Percentiles rank a stretch among this genome's conserved stretches.
Conservation (phyloP, 2,797 vertebrate species). For the Catamblyrhynchus diadema region DNA sequence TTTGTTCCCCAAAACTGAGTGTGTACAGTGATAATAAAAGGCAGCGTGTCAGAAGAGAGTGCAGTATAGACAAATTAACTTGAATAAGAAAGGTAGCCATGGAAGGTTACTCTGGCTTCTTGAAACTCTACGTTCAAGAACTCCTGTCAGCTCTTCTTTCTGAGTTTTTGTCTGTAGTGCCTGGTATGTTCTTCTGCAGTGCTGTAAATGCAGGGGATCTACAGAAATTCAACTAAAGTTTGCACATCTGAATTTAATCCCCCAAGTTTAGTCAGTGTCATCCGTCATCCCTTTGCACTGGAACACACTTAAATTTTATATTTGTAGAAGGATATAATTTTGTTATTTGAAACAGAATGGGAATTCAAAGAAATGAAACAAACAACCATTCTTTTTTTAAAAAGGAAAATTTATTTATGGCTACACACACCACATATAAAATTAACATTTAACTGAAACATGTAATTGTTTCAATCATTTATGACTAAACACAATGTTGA, state of each 20-base stretch:
- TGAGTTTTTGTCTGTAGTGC: neutral
- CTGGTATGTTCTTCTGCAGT: neutral
- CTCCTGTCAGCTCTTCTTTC: neutral
- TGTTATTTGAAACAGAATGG: neutral
- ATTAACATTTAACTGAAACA: constrained; percentile 52
- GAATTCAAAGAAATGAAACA: neutral
- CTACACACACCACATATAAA: constrained; percentile 58
- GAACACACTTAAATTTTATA: neutral
- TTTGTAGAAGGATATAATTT: neutral
- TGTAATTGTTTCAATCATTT: constrained; percentile 50
- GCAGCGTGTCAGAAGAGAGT: neutral
- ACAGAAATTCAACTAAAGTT: neutral
- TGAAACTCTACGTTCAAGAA: neutral
- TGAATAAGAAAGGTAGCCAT: neutral
- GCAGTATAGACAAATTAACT: neutral
- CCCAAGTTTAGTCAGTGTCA: neutral
- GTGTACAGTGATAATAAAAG: neutral
- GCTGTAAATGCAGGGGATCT: neutral
- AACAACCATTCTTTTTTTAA: neutral
- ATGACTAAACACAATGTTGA: constrained; percentile 40
- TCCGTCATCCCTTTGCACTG: neutral
- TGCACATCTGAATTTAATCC: neutral
- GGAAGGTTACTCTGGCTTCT: neutral
- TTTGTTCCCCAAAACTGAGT: neutral
- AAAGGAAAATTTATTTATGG: constrained; percentile 59